Evolutionary conservation across 2,113 vertebrate genomes (phyloP).

Genomic region (Indicator maculatus): DNA sequence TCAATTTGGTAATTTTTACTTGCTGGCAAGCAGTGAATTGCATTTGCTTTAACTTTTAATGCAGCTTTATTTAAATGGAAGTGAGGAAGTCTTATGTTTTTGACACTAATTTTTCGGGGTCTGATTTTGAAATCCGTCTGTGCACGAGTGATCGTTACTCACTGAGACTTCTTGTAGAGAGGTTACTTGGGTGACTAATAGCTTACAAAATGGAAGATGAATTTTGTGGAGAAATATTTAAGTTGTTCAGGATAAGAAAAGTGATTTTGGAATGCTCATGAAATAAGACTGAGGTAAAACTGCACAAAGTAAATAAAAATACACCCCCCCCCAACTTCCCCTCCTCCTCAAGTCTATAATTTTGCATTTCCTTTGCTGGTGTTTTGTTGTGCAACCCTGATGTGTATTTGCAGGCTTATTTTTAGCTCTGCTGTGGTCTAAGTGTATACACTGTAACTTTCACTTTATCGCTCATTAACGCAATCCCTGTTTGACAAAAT

Average conservation of each 20-base stretch:
- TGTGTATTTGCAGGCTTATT: conserved; percentile 51
- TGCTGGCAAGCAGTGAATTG: not conserved
- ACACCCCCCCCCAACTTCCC: too few relatives aligned
- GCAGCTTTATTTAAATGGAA: not conserved
- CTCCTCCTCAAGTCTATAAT: not conserved
- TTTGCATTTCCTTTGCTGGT: conserved; percentile 67
- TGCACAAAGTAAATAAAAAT: conserved; percentile 61
- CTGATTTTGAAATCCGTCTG: not conserved
- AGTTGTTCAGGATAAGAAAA: not conserved
- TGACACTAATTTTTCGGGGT: not conserved
- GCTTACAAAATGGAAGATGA: not conserved
- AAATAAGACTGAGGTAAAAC: conserved; percentile 46
- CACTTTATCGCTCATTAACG: conserved; percentile 69
- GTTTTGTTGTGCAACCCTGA: conserved; percentile 65
- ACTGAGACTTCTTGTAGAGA: not conserved
- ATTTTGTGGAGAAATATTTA: not conserved
- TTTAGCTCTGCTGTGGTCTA: conserved; percentile 68
- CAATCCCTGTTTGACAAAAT: conserved; percentile 40
- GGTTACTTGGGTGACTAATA: not conserved
- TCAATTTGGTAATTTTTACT: not conserved
- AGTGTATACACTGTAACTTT: conserved; percentile 71
- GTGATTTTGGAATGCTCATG: not conserved
- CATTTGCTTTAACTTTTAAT: not conserved
- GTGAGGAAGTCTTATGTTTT: not conserved
- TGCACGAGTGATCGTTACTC: not conserved